Conservation (phyloP, 2,797 vertebrate genomes). For the Esox masquinongy region DNA sequence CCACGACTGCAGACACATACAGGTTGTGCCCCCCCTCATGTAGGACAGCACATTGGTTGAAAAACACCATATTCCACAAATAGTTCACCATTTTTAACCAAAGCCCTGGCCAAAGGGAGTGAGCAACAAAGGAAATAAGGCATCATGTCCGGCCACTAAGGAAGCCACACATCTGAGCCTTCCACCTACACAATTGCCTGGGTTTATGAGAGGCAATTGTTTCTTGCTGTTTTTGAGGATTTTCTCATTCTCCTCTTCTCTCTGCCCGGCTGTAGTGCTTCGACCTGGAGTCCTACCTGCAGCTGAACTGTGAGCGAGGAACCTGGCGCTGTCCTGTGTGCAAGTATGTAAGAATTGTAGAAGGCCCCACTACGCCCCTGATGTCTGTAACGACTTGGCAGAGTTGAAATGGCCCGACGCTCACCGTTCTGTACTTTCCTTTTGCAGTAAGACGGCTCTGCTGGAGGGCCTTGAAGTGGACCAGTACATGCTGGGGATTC, state of each 20-base stretch:
- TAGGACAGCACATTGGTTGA: background rate
- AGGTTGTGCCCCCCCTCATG: constrained; percentile 74
- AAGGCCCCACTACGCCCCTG: background rate
- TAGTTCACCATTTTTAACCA: background rate
- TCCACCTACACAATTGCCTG: background rate
- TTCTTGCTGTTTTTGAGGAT: background rate
- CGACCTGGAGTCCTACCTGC: constrained; percentile 91
- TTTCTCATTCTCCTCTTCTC: background rate
- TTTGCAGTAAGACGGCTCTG: constrained; percentile 86
- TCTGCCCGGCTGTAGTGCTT: constrained; percentile 78
- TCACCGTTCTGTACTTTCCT: background rate
- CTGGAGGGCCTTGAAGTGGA: constrained; percentile 92
- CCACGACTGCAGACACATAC: constrained; percentile 91
- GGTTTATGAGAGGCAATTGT: background rate
- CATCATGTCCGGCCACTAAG: background rate
- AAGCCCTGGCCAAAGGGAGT: too few species aligned
- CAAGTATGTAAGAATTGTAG: constrained; percentile 75
- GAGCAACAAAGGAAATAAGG: too few species aligned
- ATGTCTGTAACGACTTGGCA: background rate
- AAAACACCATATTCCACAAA: background rate
- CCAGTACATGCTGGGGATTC: constrained; percentile 93
- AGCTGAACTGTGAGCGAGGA: constrained; percentile 92
- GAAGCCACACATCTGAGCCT: background rate
- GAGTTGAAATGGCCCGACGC: background rate
- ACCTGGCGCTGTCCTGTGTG: constrained; percentile 94